Evolutionary conservation across 1,140 invertebrate species (phyloP).

Genomic region (Fragariocoptes setiger): DNA sequence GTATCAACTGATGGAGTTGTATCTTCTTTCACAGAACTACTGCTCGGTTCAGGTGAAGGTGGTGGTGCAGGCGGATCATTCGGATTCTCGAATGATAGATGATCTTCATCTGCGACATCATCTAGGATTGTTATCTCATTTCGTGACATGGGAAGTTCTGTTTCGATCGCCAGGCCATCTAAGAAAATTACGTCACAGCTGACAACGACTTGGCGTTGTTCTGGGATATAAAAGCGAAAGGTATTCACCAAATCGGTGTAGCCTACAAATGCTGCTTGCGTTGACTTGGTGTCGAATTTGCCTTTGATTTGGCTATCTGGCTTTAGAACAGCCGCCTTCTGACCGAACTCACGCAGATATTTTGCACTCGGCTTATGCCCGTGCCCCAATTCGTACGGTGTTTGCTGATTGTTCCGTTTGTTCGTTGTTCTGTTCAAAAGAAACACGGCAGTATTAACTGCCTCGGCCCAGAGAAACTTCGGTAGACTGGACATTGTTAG

Average conservation of each 20-base stretch:
- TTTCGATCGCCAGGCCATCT: too few relatives aligned
- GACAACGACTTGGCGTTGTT: background rate
- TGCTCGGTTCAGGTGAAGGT: too few relatives aligned
- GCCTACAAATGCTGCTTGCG: background rate
- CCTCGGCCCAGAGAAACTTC: background rate
- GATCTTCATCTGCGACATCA: too few relatives aligned
- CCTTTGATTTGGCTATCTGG: background rate
- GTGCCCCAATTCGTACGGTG: conserved; percentile 10
- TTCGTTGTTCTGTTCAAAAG: background rate
- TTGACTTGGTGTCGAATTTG: background rate
- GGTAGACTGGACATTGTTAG: background rate
- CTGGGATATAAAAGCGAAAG: background rate
- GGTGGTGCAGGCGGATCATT: too few relatives aligned
- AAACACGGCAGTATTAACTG: background rate
- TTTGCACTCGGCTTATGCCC: conserved; percentile 1
- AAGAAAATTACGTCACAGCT: background rate
- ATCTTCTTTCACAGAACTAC: too few relatives aligned
- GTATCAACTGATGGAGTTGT: too few relatives aligned
- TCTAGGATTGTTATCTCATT: too few relatives aligned
- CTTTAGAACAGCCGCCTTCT: background rate
- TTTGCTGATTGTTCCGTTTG: conserved; percentile 5
- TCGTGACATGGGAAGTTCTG: too few relatives aligned
- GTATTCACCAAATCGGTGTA: background rate
- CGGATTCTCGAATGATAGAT: too few relatives aligned
- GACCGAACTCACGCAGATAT: conserved; percentile 5